Evolutionary conservation across 1,140 invertebrate species (phyloP), one percentile per base, ranked within the genome.

Genomic region (Anagrus nilaparvatae): DNA sequence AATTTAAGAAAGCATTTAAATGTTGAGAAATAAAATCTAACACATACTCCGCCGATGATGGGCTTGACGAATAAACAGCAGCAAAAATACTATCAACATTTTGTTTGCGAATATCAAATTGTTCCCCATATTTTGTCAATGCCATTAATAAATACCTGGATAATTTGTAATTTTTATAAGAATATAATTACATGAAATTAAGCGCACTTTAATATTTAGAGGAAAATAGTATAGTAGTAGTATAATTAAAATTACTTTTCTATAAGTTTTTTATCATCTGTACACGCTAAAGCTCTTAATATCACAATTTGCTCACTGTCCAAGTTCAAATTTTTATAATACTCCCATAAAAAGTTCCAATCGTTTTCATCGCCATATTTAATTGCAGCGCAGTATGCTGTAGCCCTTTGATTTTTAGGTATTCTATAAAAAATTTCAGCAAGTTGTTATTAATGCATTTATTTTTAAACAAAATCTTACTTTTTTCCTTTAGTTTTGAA

Each of bases 291-390:
- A 5, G 80, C 73, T 4, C 52, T 59, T 9, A 89, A 59, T 27
- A 91, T 73, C 0, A 66, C 63, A 14, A 58, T 56, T 54, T 80
- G 76, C 40, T 87, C 84, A 3, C 74, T 62, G 0, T 80, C 76
- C 4, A 83, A 77, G 57, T 84, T 81, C 0, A 82, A 73, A 16
- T 71, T 69, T 31, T 73, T 60, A 53, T 87, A 91, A 23, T 81
- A 65, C 14, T 79, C 56, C 71, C 85, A 85, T 5, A 87, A 69
- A 67, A 84, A 89, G 31, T 87, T 68, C 87, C 87, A 96, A 46
- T 89, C 83, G 1, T 71, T 63, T 43, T 77, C 72, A 9, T 69
- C 70, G 16, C 90, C 89, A 47, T 81, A 59, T 42, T 70, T 72
- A 0, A 94, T 67, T 0, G 78, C 84, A 21, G 75, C 78, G 64